These are phyloP conservation scores for Eudemis profundana DNA, from an alignment of 2,888 invertebrate species.

Conservation along the genomic window DNA sequence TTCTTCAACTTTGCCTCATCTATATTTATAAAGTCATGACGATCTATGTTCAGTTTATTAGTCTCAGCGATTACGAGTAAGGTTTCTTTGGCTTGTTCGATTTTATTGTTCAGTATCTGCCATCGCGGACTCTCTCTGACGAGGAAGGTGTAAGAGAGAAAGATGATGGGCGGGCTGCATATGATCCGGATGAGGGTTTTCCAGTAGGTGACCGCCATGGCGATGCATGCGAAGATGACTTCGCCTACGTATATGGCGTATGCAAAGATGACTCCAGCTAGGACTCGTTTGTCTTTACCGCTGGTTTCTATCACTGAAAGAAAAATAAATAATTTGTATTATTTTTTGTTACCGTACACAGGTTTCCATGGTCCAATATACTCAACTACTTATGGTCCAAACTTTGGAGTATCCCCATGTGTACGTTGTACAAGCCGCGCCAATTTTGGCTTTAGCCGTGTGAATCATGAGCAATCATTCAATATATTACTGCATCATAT, in stretches of 20 bases:
- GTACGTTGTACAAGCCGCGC: no score
- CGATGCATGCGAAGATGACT: conserved; percentile 65
- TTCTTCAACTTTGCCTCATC: conserved; percentile 60
- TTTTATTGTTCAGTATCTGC: conserved; percentile 69
- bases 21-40: conserved; percentile 59
- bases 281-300: conserved; percentile 61
- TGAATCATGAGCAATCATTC: no score
- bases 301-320: conserved; percentile 72
- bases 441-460: no score
- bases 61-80: conserved; percentile 60
- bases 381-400: no score
- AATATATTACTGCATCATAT: no score
- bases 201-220: conserved; percentile 71
- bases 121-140: conserved; percentile 73
- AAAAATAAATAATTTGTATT: conserved; percentile 45
- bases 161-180: conserved; percentile 66
- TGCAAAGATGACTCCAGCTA: conserved; percentile 68
- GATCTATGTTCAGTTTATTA: conserved; percentile 65
- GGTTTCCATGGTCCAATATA: no score
- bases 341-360: no score
- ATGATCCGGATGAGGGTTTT: conserved; percentile 67
- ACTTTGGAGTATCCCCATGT: no score
- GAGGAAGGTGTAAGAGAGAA: conserved; percentile 59
- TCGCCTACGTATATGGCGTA: conserved; percentile 72
- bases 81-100: conserved; percentile 62